These are phyloP conservation scores for Hirundo rustica DNA, from an alignment of 2,797 vertebrate species.

Conservation along the genomic window DNA sequence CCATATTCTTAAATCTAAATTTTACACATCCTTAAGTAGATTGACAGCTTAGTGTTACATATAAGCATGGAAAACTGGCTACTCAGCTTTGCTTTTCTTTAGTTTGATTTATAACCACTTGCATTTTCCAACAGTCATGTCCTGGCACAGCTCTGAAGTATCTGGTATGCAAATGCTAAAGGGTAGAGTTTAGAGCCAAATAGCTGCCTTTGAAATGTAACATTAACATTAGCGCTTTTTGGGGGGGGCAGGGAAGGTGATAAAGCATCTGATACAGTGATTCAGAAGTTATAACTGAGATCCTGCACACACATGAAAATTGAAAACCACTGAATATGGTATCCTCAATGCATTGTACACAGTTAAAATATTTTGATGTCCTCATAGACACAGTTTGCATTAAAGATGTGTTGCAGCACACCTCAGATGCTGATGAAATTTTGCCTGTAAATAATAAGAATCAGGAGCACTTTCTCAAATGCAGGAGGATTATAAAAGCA, in stretches of 20 bases:
- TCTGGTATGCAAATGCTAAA: constrained; percentile 15
- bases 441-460: not conserved
- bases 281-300: not conserved
- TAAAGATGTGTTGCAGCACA: not conserved
- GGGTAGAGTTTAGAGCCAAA: constrained; percentile 6
- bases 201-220: constrained; percentile 6
- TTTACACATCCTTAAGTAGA: not conserved
- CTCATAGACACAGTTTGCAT: not conserved
- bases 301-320: not conserved
- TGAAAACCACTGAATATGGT: not conserved
- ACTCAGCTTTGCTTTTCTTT: constrained; percentile 9
- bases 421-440: not conserved
- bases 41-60: not conserved
- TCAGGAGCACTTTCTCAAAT: not conserved
- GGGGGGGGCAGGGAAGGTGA: not conserved
- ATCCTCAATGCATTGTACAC: not conserved
- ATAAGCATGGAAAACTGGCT: not conserved
- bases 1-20: not conserved
- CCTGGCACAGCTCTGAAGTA: constrained; percentile 4
- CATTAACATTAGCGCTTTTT: not conserved
- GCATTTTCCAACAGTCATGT: not conserved
- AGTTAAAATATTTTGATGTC: not conserved
- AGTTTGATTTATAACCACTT: not conserved
- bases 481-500: not conserved
- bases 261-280: not conserved